A percentile compares a stretch with the other conserved stretches of the same genome.
phyloP scores from a whole-genome alignment of 2,888 invertebrate species.

The Lacanobia wlatinum region DNA sequence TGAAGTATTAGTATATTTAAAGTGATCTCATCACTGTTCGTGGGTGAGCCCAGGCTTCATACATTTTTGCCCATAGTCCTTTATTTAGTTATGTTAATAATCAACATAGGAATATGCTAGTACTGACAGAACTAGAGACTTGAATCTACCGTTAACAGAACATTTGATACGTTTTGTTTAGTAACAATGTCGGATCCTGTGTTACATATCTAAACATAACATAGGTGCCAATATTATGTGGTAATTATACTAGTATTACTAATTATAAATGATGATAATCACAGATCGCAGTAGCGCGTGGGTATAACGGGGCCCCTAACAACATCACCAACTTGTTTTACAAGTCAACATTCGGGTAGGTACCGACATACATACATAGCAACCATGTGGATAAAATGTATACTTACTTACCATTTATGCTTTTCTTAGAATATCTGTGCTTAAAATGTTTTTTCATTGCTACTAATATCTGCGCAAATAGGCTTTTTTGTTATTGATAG shows the following conservation, averaged over 20 bases:
- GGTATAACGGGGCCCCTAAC: constrained; percentile 63
- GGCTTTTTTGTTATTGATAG: too few relatives aligned
- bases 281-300: constrained; percentile 33
- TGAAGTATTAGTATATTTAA: too few relatives aligned
- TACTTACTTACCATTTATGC: constrained; percentile 13
- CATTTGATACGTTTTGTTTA: not conserved
- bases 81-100: not conserved
- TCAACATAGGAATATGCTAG: not conserved
- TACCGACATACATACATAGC: constrained; percentile 34
- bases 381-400: constrained; percentile 32
- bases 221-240: not conserved
- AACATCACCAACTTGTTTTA: constrained; percentile 60
- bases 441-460: not conserved
- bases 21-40: too few relatives aligned
- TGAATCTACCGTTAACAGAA: not conserved
- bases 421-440: constrained; percentile 14
- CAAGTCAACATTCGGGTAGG: constrained; percentile 52
- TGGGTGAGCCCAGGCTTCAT: too few relatives aligned
- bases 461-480: not conserved
- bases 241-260: constrained; percentile 11
- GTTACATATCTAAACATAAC: not conserved
- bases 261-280: constrained; percentile 39
- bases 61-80: too few relatives aligned
- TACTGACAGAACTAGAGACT: not conserved
- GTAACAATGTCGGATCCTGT: not conserved